Base-by-base conservation (phyloP, 2,113 vertebrate species). In the Tragelaphus buxtoni region DNA sequence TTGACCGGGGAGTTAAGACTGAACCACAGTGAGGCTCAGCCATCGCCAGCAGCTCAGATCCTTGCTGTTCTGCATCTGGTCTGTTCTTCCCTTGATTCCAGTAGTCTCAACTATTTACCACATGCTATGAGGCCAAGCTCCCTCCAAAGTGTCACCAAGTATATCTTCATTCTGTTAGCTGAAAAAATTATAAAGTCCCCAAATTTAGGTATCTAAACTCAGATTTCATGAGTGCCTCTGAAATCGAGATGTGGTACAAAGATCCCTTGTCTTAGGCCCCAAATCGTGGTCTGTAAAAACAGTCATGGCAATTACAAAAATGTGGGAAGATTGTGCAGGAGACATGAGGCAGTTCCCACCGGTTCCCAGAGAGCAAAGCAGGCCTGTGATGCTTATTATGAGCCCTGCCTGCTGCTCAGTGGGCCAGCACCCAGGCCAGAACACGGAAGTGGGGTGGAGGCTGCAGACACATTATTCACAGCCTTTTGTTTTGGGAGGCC, bases 281-380 rank as follows among this genome's bases (percentile, higher is more conserved):
- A 42, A 63, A 80, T 0, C 5, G 69, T 20, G 45, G 24, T 16
- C 82, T 91, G 45, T 45, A 42, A 60, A 60, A 72, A 58, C n/a
- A 61, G 12, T 53, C 26, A 39, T 3, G 51, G 58, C 13, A 47
- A 72, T 3, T 39, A 61, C 17, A 72, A 20, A 60, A 51, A 45
- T 0, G 1, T 2, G 24, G 24, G 26, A 9, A 61, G 47, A 28
- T 0, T 39, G 26, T 39, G 45, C 10, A 35, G 6, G 4, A 6
- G 22, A 24, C 2, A 7, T 30, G 56, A 58, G 56, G 80, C 90
- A 32, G 53, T 20, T 22, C 24, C 17, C 22, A 42, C 26, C 6
- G 0, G 12, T 17, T 13, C 20, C 16, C 53, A 20, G 30, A 45
- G 47, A 32, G 35, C 80, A 81, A 32, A 61, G 63, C 11, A n/a